Evolutionary conservation across 1,140 invertebrate genomes (phyloP).

Genomic region (Drosophila persimilis): DNA sequence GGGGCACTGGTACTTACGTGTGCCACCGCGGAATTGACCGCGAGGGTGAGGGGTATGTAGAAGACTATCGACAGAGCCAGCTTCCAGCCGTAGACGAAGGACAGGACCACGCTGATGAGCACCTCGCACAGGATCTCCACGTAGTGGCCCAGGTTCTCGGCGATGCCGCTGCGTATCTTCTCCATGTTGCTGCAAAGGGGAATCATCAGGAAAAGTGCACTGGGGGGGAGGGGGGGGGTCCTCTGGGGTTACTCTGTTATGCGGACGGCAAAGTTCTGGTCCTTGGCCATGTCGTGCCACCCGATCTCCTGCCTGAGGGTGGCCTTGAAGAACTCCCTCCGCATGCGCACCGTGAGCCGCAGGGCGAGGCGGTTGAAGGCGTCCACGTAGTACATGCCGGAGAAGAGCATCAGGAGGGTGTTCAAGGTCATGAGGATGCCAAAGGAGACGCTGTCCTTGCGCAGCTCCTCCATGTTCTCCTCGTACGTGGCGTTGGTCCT

Average conservation of each 20-base stretch:
- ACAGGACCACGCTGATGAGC: conserved; percentile 87
- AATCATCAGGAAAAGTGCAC: neutral
- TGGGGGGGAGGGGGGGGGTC: no score
- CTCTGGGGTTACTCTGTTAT: conserved; percentile 89
- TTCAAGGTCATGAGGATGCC: conserved; percentile 85
- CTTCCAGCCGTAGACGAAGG: conserved; percentile 91
- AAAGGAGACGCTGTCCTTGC: conserved; percentile 87
- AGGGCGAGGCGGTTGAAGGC: conserved; percentile 86
- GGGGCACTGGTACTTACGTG: conserved; percentile 84
- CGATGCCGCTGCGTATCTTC: conserved; percentile 93
- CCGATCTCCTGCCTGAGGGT: conserved; percentile 94
- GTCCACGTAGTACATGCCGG: conserved; percentile 87
- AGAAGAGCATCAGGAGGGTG: conserved; percentile 86
- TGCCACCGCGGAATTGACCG: conserved; percentile 86
- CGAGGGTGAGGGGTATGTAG: conserved; percentile 91
- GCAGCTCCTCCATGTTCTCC: conserved; percentile 85
- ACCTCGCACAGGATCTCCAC: conserved; percentile 88
- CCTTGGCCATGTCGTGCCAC: conserved; percentile 93
- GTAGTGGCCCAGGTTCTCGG: conserved; percentile 93
- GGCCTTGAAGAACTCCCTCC: conserved; percentile 88
- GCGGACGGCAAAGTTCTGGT: conserved; percentile 93
- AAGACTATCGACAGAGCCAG: conserved; percentile 91
- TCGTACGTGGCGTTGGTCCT: conserved; percentile 84
- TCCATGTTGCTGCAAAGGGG: conserved; percentile 89
- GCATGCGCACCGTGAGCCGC: conserved; percentile 88